Evolutionary conservation across 1,140 invertebrate species (phyloP), one percentile per base, ranked within the genome.

Genomic region (Colletes gigas): DNA sequence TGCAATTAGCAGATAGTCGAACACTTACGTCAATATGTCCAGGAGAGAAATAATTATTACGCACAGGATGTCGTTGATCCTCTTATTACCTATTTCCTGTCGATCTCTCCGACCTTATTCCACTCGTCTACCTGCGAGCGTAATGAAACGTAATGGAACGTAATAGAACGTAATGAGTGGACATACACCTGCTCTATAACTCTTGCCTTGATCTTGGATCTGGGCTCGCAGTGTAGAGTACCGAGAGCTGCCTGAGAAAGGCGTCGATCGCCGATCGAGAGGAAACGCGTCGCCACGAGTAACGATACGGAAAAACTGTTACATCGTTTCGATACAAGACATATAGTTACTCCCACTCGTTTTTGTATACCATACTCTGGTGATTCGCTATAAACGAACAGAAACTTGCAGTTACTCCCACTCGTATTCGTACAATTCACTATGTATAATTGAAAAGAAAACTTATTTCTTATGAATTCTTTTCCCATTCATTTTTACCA

Each of bases 121-220:
- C 68, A 10, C 60, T 71, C 59, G 81, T 55, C 68, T 78, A 85
- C 85, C 63, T 59, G 55, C 68, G 62, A 83, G 68, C 80, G 68
- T 86, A 86, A 86, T 83, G 81, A 85, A 82, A 85, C 67, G 55
- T 86, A 83, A 86, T 86, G 81, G 59, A 85, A 78, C 82, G 63
- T 86, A 84, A 86, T 86, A 73, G 76, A 86, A 83, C 68, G 72
- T 86, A 86, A 86, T 83, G 81, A 62, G 62, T 81, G 68, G 82
- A 86, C 76, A 68, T 54, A 79, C 68, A 81, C 62, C 81, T 74
- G 68, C 62, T 86, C 47, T 86, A 82, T 81, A 83, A 76, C 68
- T 73, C 39, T 73, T 84, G 62, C 82, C 79, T 69, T 77, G 73
- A 74, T 85, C 78, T 82, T 82, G 73, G 57, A 47, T 30, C 69